Evolutionary conservation across 2,113 vertebrate species (phyloP).

Genomic region (Crotalus tigris): DNA sequence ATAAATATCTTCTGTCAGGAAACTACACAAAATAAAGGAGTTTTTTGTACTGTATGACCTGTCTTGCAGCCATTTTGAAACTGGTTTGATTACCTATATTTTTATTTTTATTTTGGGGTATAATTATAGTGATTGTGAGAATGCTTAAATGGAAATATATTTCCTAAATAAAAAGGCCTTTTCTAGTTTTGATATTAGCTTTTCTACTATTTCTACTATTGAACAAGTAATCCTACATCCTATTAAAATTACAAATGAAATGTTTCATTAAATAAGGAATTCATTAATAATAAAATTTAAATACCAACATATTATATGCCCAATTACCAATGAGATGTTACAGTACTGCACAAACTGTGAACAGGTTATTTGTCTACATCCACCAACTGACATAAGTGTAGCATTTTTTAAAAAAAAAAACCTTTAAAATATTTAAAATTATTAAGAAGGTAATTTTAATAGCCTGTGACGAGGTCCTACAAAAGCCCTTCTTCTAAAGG

Average conservation of each 20-base stretch:
- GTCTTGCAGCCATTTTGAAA: not conserved
- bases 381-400: not conserved
- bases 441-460: not conserved
- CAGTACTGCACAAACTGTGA: not conserved
- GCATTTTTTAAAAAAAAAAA: too few species aligned
- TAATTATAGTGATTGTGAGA: conserved; percentile 57
- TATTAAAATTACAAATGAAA: not conserved
- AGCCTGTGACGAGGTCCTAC: not conserved
- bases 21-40: not conserved
- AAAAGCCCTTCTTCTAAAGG: not conserved
- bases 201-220: not conserved
- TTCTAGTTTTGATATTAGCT: conserved; percentile 3
- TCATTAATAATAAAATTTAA: not conserved
- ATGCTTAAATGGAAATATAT: conserved; percentile 29
- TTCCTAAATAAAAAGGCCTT: not conserved
- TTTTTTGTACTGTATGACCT: conserved; percentile 11
- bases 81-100: not conserved
- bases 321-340: not conserved
- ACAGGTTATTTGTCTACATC: not conserved
- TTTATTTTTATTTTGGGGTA: not conserved
- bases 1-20: conserved; percentile 7
- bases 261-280: not conserved
- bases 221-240: not conserved
- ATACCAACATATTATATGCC: not conserved
- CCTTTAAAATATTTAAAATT: not conserved